Percentiles rank a stretch among this genome's conserved stretches.
These are phyloP conservation scores for Ploceus nigricollis DNA, from an alignment of 2,113 vertebrate genomes.

Conservation along the genomic window DNA sequence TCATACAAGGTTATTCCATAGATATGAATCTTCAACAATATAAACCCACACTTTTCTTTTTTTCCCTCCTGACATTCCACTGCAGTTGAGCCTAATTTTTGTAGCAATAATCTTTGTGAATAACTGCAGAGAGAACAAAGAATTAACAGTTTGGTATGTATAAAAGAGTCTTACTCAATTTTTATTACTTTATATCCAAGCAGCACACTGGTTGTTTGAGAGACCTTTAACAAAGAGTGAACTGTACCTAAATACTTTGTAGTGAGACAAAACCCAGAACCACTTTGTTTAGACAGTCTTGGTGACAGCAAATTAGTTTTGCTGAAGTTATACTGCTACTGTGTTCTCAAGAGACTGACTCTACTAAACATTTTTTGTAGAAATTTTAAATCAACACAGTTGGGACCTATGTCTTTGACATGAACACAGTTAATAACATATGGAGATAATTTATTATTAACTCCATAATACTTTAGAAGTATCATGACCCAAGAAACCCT, in stretches of 20 bases:
- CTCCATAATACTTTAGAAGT: slow-evolving; percentile 5
- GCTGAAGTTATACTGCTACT: neutral
- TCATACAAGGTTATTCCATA: neutral
- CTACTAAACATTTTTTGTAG: neutral
- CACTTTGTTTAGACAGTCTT: neutral
- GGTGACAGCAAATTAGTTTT: neutral
- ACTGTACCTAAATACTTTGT: neutral
- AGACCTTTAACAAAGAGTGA: neutral
- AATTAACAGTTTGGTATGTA: neutral
- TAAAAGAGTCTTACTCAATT: neutral
- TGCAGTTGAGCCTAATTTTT: neutral
- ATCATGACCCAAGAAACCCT: neutral
- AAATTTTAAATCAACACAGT: neutral
- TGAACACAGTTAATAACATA: neutral
- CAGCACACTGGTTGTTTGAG: neutral
- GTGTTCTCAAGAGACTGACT: neutral
- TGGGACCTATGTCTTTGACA: slow-evolving; percentile 7
- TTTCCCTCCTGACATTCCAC: neutral
- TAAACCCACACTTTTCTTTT: neutral
- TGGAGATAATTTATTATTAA: slow-evolving; percentile 24
- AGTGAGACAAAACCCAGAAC: neutral
- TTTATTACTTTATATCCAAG: neutral
- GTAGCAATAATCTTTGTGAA: neutral
- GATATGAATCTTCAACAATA: neutral
- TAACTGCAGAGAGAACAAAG: neutral